Conservation (phyloP, 2,888 invertebrate genomes). For the Lottia scabra region DNA sequence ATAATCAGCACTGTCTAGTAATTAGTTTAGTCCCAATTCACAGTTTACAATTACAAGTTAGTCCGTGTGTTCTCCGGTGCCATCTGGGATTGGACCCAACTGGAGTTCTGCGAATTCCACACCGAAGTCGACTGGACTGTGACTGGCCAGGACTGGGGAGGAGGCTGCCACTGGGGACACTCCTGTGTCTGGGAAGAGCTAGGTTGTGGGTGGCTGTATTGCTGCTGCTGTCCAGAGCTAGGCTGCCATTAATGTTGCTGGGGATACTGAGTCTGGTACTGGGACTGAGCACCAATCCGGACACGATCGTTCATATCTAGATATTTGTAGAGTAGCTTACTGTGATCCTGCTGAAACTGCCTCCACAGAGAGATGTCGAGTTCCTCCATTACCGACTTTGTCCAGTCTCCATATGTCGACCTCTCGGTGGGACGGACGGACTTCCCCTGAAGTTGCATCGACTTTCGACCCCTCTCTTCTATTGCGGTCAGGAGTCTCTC, state of each 20-base stretch:
- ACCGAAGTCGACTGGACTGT: no score
- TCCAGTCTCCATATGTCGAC: no score
- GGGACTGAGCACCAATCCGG: background rate
- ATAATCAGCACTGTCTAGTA: background rate
- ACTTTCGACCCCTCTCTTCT: conserved; percentile 2
- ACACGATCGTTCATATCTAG: conserved; percentile 15
- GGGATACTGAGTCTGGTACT: background rate
- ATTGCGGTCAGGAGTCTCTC: background rate
- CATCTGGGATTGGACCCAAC: background rate
- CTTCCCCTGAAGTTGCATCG: no score
- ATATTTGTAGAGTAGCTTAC: conserved; percentile 16
- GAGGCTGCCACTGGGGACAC: conserved; percentile 1
- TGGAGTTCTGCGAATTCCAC: no score
- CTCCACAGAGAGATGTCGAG: conserved; percentile 20
- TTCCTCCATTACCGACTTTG: no score
- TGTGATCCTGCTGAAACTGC: conserved; percentile 21
- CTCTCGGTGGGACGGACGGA: no score
- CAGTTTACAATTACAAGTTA: background rate
- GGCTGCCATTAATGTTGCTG: background rate
- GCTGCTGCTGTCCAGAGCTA: background rate
- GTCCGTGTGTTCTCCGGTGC: background rate
- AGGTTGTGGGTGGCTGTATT: background rate
- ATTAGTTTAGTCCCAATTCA: background rate
- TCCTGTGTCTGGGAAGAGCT: background rate
- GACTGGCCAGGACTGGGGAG: background rate